Conservation (phyloP, 2,113 vertebrate genomes). For the Typhlomys cinereus region DNA sequence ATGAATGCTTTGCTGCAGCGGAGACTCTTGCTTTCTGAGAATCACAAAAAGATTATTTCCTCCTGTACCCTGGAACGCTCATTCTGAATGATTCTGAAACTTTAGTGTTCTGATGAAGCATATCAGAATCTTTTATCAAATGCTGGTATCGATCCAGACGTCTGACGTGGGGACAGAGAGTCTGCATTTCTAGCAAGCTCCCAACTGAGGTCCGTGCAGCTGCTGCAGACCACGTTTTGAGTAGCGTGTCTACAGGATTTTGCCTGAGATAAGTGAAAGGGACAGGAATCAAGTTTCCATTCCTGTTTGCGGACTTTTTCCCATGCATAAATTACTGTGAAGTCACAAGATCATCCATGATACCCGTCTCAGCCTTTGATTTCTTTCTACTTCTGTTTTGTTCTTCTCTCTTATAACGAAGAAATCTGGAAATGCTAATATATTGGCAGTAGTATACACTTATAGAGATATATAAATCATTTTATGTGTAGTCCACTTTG, state of each 20-base stretch:
- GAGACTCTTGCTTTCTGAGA: not conserved
- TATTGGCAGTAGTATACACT: not conserved
- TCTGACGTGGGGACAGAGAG: not conserved
- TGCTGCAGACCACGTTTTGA: not conserved
- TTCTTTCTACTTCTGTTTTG: not conserved
- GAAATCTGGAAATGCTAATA: not conserved
- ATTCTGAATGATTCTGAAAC: not conserved
- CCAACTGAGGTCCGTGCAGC: no score
- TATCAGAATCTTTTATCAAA: not conserved
- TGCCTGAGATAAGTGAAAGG: not conserved
- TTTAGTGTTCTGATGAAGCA: not conserved
- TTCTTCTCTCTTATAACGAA: not conserved
- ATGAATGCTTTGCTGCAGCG: not conserved
- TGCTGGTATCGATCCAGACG: not conserved
- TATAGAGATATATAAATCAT: not conserved
- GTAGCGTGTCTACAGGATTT: not conserved
- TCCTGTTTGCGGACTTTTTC: not conserved
- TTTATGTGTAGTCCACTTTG: not conserved
- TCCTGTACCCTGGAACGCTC: not conserved
- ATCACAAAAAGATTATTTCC: conserved; percentile 9
- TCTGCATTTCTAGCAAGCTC: not conserved
- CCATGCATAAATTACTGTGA: not conserved
- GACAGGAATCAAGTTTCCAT: not conserved
- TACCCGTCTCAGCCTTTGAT: not conserved
- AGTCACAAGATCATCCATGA: not conserved